Evolutionary conservation across 2,888 invertebrate genomes (phyloP), one percentile per base, ranked within the genome.

Genomic region (Metellina segmentata): DNA sequence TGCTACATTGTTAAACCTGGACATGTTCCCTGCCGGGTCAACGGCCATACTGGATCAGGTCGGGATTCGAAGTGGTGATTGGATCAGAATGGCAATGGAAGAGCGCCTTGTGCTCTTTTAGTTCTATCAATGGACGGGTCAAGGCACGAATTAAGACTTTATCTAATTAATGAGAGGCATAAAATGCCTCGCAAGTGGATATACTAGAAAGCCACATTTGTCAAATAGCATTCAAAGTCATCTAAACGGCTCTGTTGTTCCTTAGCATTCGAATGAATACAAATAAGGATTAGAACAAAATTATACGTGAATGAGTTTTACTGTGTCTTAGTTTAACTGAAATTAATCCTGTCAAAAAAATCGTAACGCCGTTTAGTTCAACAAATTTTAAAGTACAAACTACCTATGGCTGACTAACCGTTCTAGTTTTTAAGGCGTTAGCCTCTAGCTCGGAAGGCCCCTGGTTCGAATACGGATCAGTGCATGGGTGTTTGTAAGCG

Each of bases 1-100:
- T 13, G 75, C 9, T 4, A 48, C 52, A 78, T 78, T 78, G 78
- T 78, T 9, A 8, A 81, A 7, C 78, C 78, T 11, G 34, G 16
- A 8, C 70, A 0, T 69, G 81, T 81, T 53, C 61, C 16, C 61
- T 61, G 5, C 16, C 69, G 70, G 81, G 81, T 81, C 81, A 81
- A 61, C 48, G 81, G 81, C 81, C 81, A 81, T 70, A 53, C 20
- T 13, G 19, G 79, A 79, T 61, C 52, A 51, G n/a, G 79, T 9
- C n/a, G 11, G 16, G 77, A 51, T 48, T 34, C 34, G 34, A 34
- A 34, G 34, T 34, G 34, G 34, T 34, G 34, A 34, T 34, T 11
- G 61, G 61, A 5, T 61, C 61, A 16, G 61, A 61, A 61, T 61
- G 61, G 61, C 61, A 16, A 61, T 34, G 34, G 34, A 34, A 34